These are phyloP conservation scores for Callosobruchus maculatus DNA, from an alignment of 2,888 invertebrate genomes.

Conservation along the genomic window DNA sequence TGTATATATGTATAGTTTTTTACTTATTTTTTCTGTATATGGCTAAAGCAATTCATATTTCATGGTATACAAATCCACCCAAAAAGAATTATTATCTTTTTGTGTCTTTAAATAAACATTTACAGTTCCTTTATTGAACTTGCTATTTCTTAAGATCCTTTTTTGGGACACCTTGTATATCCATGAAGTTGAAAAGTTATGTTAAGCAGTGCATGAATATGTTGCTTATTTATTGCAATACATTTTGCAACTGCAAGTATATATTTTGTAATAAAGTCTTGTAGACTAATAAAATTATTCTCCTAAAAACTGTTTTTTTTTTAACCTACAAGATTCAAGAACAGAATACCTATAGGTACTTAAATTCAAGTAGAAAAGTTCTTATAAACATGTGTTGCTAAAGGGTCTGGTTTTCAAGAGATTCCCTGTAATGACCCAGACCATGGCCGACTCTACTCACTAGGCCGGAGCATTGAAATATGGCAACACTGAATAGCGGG, in stretches of 20 bases:
- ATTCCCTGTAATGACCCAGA: no score
- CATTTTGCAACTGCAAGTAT: not conserved
- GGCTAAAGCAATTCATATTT: not conserved
- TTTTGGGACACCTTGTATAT: not conserved
- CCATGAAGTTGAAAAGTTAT: not conserved
- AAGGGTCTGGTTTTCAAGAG: no score
- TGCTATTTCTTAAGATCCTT: not conserved
- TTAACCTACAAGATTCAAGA: no score
- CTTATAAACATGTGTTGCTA: no score
- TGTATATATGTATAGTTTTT: constrained; percentile 20
- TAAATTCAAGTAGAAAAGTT: no score
- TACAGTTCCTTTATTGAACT: not conserved
- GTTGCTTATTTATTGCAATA: not conserved
- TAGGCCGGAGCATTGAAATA: no score
- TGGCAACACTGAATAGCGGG: no score
- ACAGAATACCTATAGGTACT: no score
- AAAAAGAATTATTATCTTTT: not conserved
- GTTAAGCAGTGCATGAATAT: not conserved
- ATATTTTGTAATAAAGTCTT: not conserved
- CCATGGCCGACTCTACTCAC: no score
- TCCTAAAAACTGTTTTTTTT: not conserved
- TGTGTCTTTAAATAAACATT: no score
- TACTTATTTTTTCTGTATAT: constrained; percentile 16
- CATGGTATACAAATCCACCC: not conserved
- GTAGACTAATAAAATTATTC: not conserved